phyloP scores from a whole-genome alignment of 2,797 vertebrate genomes.

The Esox masquinongy region DNA sequence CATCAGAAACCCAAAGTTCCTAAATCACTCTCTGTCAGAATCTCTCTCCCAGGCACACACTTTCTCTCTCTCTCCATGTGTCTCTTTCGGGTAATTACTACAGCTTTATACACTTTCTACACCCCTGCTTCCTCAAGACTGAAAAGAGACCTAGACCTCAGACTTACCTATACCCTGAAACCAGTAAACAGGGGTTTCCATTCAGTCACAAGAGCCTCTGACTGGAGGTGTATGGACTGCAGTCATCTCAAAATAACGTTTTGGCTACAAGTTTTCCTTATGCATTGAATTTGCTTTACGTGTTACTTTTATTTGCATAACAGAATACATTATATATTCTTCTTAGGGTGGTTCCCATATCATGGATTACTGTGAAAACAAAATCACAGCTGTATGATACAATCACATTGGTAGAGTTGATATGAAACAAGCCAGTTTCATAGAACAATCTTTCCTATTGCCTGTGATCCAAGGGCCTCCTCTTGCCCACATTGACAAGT shows the following conservation, averaged over 20 bases:
- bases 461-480: conserved; percentile 67
- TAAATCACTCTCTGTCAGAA: conserved; percentile 61
- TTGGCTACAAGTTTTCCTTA: conserved; percentile 46
- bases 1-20: conserved; percentile 87
- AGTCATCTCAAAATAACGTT: conserved; percentile 31
- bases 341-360: conserved; percentile 21
- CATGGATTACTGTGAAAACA: conserved; percentile 10
- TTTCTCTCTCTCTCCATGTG: conserved; percentile 70
- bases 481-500: conserved; percentile 90
- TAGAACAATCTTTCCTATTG: conserved; percentile 56
- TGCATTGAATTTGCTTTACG: neutral
- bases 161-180: conserved; percentile 41
- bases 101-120: conserved; percentile 60
- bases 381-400: neutral
- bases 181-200: conserved; percentile 35
- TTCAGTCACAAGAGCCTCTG: conserved; percentile 32
- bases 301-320: neutral
- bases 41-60: conserved; percentile 64
- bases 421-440: conserved; percentile 64
- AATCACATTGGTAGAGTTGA: conserved; percentile 39
- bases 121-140: conserved; percentile 12
- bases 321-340: conserved; percentile 54
- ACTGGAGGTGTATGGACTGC: neutral
- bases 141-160: conserved; percentile 51
- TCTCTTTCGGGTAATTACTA: conserved; percentile 74